These are phyloP conservation scores for Candoia aspera DNA, from an alignment of 2,113 vertebrate species.

Conservation along the genomic window DNA sequence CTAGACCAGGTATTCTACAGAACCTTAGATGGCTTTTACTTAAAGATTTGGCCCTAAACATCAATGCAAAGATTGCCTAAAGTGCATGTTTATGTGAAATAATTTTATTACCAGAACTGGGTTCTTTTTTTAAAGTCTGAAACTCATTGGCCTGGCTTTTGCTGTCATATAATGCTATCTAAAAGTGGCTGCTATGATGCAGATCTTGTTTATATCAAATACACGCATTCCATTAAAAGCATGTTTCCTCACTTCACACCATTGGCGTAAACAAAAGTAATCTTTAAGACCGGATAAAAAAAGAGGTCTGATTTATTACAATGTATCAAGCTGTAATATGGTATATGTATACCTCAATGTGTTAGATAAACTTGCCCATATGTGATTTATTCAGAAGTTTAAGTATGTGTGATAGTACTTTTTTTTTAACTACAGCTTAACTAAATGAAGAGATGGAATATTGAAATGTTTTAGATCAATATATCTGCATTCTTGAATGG, in stretches of 20 bases:
- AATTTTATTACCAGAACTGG: background rate
- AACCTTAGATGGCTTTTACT: background rate
- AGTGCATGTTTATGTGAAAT: background rate
- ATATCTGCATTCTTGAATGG: slow-evolving; percentile 25
- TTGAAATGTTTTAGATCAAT: slow-evolving; percentile 38
- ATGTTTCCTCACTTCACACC: slow-evolving; percentile 9
- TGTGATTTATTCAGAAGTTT: slow-evolving; percentile 28
- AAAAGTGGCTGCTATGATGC: background rate
- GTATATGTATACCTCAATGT: background rate
- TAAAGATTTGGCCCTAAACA: background rate
- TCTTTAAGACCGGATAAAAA: background rate
- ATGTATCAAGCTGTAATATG: background rate
- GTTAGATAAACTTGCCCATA: slow-evolving; percentile 1
- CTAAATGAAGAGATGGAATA: slow-evolving; percentile 17
- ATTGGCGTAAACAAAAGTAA: slow-evolving; percentile 9
- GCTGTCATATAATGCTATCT: background rate
- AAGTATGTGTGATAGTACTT: background rate
- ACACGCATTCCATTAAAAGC: background rate
- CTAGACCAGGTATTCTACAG: background rate
- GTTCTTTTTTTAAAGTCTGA: background rate
- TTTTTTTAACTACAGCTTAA: slow-evolving; percentile 14
- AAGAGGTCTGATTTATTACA: background rate
- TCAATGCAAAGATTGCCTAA: background rate
- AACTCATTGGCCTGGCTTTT: background rate
- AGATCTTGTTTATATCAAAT: background rate